Conservation (phyloP, 35 echinoderm and acorn worm species). For the Hemicentrotus pulcherrimus region DNA sequence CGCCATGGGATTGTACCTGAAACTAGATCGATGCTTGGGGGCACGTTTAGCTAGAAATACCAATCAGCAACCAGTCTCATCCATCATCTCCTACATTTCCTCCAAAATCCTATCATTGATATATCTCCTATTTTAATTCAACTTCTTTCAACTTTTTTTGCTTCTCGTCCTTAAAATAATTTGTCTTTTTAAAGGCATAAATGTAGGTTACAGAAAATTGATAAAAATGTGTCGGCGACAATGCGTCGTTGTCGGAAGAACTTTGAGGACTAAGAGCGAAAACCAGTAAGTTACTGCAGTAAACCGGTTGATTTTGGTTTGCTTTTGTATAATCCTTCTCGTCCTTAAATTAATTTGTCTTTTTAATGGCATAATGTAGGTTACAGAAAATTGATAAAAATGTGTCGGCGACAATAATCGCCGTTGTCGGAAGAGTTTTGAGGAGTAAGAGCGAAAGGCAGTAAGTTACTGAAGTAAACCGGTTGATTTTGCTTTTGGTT, state of each 20-base stretch:
- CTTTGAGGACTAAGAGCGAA: no score
- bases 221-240: background rate
- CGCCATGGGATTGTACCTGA: background rate
- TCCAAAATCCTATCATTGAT: background rate
- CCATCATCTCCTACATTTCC: background rate
- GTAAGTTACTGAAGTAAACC: no score
- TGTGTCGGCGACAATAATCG: no score
- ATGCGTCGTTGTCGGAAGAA: background rate
- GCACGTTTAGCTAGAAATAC: background rate
- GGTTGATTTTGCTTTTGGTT: no score
- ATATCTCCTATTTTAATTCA: background rate
- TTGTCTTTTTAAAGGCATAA: background rate
- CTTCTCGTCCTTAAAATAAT: background rate
- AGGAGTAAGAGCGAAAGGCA: no score
- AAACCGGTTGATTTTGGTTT: no score
- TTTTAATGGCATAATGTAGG: background rate
- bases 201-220: background rate
- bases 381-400: background rate
- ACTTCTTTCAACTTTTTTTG: background rate
- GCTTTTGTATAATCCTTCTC: no score
- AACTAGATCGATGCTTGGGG: background rate
- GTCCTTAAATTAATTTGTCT: background rate
- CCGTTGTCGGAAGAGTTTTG: background rate
- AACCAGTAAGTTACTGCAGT: no score
- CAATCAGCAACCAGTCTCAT: background rate